Evolutionary conservation across 2,888 invertebrate species (phyloP).

Genomic region (Spisula solida): DNA sequence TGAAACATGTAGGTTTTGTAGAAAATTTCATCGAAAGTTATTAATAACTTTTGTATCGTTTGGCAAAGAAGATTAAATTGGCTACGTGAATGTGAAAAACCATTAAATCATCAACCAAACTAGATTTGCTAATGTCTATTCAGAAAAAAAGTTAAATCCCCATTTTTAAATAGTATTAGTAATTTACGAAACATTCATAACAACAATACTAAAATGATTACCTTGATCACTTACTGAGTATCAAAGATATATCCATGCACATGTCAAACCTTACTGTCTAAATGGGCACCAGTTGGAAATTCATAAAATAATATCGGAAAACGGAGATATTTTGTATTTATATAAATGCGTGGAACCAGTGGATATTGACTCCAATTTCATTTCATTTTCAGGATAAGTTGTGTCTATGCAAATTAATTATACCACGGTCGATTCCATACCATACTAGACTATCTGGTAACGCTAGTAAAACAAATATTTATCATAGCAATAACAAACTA

Average conservation of each 20-base stretch:
- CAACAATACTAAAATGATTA: neutral
- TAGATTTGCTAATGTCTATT: too few species aligned
- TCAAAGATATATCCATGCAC: neutral
- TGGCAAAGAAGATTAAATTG: too few species aligned
- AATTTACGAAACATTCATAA: too few species aligned
- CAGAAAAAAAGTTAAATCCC: too few species aligned
- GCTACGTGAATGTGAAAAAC: too few species aligned
- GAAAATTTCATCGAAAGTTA: too few species aligned
- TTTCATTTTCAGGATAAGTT: constrained; percentile 25
- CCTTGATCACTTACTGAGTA: neutral
- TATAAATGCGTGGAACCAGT: neutral
- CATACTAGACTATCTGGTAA: constrained; percentile 11
- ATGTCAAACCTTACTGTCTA: neutral
- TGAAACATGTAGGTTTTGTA: too few species aligned
- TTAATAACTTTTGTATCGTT: too few species aligned
- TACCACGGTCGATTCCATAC: constrained; percentile 10
- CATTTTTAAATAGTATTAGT: too few species aligned
- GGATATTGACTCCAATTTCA: constrained; percentile 32
- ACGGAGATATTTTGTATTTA: neutral
- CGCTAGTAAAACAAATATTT: constrained; percentile 14
- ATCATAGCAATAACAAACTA: neutral
- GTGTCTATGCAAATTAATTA: constrained; percentile 25
- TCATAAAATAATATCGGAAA: neutral
- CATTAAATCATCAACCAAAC: too few species aligned
- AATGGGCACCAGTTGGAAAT: neutral